Evolutionary conservation across 2,888 invertebrate genomes (phyloP).

Genomic region (Eugnorisma glareosa): DNA sequence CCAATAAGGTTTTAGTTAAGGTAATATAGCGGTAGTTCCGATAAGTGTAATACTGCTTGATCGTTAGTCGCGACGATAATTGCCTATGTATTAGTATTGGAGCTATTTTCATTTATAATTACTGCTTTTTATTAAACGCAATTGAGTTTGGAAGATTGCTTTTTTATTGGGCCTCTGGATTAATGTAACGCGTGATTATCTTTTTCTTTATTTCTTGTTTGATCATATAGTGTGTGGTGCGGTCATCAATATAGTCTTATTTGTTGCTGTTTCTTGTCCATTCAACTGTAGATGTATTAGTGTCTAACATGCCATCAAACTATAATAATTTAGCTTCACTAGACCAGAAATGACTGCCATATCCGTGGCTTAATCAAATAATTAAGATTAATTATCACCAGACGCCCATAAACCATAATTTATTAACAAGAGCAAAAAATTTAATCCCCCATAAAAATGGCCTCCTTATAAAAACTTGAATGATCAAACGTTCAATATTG

Average conservation of each 20-base stretch:
- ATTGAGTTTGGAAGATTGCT: slow-evolving; percentile 58
- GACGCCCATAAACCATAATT: slow-evolving; percentile 60
- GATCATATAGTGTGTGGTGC: slow-evolving; percentile 32
- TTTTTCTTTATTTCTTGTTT: slow-evolving; percentile 44
- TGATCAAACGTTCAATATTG: slow-evolving; percentile 56
- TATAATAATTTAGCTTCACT: slow-evolving; percentile 57
- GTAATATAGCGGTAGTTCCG: slow-evolving; percentile 62
- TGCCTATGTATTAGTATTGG: slow-evolving; percentile 64
- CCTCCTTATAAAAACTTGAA: slow-evolving; percentile 47
- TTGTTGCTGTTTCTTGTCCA: slow-evolving; percentile 32
- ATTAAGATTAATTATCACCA: slow-evolving; percentile 62
- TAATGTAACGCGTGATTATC: slow-evolving; percentile 46
- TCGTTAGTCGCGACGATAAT: slow-evolving; percentile 72
- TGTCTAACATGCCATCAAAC: slow-evolving; percentile 54
- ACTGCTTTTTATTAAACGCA: slow-evolving; percentile 58
- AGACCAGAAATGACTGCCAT: slow-evolving; percentile 63
- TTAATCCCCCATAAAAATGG: slow-evolving; percentile 51
- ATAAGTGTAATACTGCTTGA: slow-evolving; percentile 73
- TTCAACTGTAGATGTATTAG: slow-evolving; percentile 55
- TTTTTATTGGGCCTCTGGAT: slow-evolving; percentile 55
- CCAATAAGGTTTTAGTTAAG: slow-evolving; percentile 67
- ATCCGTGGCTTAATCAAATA: slow-evolving; percentile 60
- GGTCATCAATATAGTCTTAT: slow-evolving; percentile 40
- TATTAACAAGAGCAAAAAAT: slow-evolving; percentile 60
- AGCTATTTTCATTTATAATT: slow-evolving; percentile 64